phyloP scores from a whole-genome alignment of 2,797 vertebrate genomes.

The Hemibagrus guttatus region DNA sequence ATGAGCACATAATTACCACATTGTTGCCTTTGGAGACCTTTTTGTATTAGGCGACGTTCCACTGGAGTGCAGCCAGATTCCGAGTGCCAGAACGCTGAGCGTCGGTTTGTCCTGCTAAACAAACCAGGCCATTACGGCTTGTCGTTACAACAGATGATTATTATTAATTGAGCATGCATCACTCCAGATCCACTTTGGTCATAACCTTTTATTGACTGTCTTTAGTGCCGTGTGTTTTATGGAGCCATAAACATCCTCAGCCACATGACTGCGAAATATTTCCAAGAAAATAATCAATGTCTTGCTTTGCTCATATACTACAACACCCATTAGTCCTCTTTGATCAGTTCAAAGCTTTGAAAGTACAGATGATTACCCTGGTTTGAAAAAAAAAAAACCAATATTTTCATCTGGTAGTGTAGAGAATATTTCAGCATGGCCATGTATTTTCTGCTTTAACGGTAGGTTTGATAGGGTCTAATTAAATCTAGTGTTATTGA shows the following conservation, averaged over 20 bases:
- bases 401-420: neutral
- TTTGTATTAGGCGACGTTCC: slow-evolving; percentile 60
- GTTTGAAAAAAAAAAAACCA: neutral
- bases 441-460: slow-evolving; percentile 34
- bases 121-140: slow-evolving; percentile 11
- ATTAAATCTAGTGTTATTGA: slow-evolving; percentile 56
- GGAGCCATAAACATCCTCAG: slow-evolving; percentile 27
- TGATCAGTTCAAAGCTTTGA: neutral
- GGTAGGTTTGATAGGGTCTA: slow-evolving; percentile 37
- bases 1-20: slow-evolving; percentile 64
- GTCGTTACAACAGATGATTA: slow-evolving; percentile 33
- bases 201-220: slow-evolving; percentile 40
- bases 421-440: neutral
- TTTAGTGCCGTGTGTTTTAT: slow-evolving; percentile 26
- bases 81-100: slow-evolving; percentile 13
- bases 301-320: neutral
- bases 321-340: slow-evolving; percentile 21
- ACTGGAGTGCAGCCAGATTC: slow-evolving; percentile 59
- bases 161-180: slow-evolving; percentile 28
- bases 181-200: slow-evolving; percentile 27
- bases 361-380: slow-evolving; percentile 13
- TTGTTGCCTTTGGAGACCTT: slow-evolving; percentile 53
- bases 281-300: slow-evolving; percentile 11
- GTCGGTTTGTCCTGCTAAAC: slow-evolving; percentile 11
- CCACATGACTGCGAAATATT: slow-evolving; percentile 20